Percentiles rank a stretch among this genome's conserved stretches.
These are phyloP conservation scores for Datnioides undecimradiatus DNA, from an alignment of 2,113 vertebrate species.

Conservation along the genomic window DNA sequence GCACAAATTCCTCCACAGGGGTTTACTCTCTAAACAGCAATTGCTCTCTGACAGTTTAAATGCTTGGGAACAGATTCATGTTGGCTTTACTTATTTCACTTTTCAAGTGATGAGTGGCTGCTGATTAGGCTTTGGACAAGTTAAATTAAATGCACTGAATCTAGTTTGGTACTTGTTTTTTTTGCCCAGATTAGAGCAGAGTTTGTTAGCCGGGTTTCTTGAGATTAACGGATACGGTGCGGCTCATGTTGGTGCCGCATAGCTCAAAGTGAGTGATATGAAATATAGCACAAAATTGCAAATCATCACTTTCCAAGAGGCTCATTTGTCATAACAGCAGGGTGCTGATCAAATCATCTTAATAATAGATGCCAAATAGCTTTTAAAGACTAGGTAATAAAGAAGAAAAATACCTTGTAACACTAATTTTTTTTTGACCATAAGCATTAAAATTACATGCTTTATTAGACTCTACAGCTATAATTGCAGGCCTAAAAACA, in stretches of 20 bases:
- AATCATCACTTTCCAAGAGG: conserved; percentile 35
- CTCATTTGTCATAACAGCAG: conserved; percentile 48
- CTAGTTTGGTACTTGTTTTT: conserved; percentile 7
- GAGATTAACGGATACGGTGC: neutral
- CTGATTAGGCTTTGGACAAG: conserved; percentile 43
- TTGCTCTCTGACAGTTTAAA: conserved; percentile 40
- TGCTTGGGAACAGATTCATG: conserved; percentile 10
- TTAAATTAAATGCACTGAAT: conserved; percentile 37
- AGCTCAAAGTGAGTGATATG: conserved; percentile 10
- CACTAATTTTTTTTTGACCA: neutral
- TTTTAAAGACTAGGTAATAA: conserved; percentile 32
- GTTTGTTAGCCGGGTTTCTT: neutral
- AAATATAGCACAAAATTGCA: conserved; percentile 40
- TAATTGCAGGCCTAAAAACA: conserved; percentile 18
- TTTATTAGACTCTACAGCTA: neutral
- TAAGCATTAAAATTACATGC: conserved; percentile 9
- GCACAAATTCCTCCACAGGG: conserved; percentile 37
- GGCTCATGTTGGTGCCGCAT: conserved; percentile 2
- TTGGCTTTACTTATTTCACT: conserved; percentile 39
- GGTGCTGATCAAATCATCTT: conserved; percentile 38
- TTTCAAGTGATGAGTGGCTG: conserved; percentile 22
- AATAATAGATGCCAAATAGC: conserved; percentile 29
- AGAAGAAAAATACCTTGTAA: conserved; percentile 1
- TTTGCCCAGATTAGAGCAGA: neutral
- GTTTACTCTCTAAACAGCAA: conserved; percentile 38